Percentiles rank a stretch among this genome's conserved stretches.
Conservation (phyloP, 1,140 invertebrate genomes). For the Drosophila triauraria region DNA sequence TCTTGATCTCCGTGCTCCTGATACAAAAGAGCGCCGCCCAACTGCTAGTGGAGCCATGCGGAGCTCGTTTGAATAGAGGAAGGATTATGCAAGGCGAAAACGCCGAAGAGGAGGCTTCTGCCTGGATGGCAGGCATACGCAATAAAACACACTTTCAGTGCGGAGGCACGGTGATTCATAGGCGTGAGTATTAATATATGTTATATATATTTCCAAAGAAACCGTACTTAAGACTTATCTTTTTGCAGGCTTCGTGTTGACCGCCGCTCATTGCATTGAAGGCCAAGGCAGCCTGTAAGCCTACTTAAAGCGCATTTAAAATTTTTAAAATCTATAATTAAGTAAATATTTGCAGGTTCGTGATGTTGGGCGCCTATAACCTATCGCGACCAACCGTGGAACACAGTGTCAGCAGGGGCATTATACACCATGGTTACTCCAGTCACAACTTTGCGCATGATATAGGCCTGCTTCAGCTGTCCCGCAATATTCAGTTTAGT, state of each 20-base stretch:
- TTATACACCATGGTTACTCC: neutral
- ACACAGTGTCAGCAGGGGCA: neutral
- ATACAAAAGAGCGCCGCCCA: too few species aligned
- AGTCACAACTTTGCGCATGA: neutral
- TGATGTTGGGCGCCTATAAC: neutral
- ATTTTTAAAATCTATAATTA: too few species aligned
- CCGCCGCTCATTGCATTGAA: constrained; percentile 21
- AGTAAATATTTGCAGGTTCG: neutral
- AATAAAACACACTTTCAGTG: neutral
- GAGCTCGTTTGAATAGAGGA: too few species aligned
- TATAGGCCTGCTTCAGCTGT: constrained; percentile 6
- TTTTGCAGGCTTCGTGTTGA: constrained; percentile 15
- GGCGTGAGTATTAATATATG: constrained; percentile 1
- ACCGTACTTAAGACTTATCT: neutral
- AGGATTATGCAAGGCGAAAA: neutral
- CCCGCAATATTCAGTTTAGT: neutral
- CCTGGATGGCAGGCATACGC: constrained; percentile 13
- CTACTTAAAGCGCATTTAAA: too few species aligned
- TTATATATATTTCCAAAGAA: neutral
- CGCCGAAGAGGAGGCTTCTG: neutral
- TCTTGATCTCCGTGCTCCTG: neutral
- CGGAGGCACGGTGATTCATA: constrained; percentile 19
- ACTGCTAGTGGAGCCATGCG: neutral
- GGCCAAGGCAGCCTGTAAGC: neutral
- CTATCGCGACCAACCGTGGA: neutral